Conservation (phyloP, 2,113 vertebrate genomes). For the Clupea harengus region DNA sequence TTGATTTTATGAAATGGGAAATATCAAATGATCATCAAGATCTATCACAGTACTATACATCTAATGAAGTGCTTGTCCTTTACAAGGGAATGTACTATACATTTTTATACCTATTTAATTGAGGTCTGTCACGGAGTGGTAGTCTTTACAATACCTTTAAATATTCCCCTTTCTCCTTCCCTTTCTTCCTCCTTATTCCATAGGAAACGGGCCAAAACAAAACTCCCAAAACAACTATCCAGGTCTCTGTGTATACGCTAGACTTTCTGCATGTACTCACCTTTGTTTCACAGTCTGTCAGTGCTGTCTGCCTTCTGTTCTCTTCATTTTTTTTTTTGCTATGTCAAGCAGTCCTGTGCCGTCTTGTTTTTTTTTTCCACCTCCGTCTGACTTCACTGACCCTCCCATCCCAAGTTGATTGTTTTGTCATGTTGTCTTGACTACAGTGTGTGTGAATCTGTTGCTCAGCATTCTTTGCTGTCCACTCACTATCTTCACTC, state of each 20-base stretch:
- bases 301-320: neutral
- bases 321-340: neutral
- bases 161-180: slow-evolving; percentile 11
- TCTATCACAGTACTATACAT: neutral
- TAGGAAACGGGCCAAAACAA: slow-evolving; percentile 69
- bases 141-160: neutral
- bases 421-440: slow-evolving; percentile 10
- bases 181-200: slow-evolving; percentile 48
- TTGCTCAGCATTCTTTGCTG: slow-evolving; percentile 15
- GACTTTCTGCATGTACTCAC: slow-evolving; percentile 48
- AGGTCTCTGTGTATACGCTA: slow-evolving; percentile 63
- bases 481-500: slow-evolving; percentile 7
- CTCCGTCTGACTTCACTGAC: neutral
- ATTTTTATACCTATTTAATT: neutral
- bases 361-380: neutral
- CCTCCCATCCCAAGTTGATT: neutral
- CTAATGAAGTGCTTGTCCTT: neutral
- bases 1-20: neutral
- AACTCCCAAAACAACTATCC: slow-evolving; percentile 66
- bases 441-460: neutral
- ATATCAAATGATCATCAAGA: neutral
- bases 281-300: neutral
- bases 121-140: neutral
- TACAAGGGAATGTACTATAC: neutral
- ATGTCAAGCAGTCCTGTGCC: slow-evolving; percentile 21